Conservation (phyloP, 2,113 vertebrate species). For the Mixornis gularis region DNA sequence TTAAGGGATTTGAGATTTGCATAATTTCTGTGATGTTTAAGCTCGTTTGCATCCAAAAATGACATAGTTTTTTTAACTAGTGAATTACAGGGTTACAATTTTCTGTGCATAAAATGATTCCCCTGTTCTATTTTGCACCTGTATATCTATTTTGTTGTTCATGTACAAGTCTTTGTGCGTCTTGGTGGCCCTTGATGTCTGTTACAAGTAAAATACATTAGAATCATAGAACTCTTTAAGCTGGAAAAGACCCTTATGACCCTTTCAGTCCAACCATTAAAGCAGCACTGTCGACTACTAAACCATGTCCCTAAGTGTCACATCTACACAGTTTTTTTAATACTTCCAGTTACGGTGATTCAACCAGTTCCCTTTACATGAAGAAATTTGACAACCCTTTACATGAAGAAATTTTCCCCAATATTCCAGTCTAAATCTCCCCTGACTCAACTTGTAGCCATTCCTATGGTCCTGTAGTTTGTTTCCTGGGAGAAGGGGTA, state of each 20-base stretch:
- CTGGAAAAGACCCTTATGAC: neutral
- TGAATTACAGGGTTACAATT: neutral
- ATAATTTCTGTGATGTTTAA: neutral
- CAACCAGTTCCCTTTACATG: neutral
- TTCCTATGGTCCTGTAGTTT: neutral
- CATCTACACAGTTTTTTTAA: neutral
- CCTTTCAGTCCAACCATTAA: neutral
- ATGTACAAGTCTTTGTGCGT: neutral
- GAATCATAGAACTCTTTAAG: neutral
- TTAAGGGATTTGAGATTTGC: neutral
- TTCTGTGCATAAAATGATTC: neutral
- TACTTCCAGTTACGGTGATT: no score
- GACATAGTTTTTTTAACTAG: neutral
- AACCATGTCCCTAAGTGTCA: neutral
- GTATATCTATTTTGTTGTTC: neutral
- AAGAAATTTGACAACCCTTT: no score
- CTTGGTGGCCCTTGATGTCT: neutral
- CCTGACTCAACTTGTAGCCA: neutral
- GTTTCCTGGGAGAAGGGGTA: neutral
- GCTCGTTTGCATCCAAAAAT: neutral
- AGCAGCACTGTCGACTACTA: neutral
- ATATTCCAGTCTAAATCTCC: neutral
- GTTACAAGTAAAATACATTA: neutral
- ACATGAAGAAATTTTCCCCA: neutral
- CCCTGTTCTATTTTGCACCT: neutral